A percentile compares a stretch with the other conserved stretches of the same genome.
Conservation (phyloP, 1,140 invertebrate species). For the Bombus vancouverensis region DNA sequence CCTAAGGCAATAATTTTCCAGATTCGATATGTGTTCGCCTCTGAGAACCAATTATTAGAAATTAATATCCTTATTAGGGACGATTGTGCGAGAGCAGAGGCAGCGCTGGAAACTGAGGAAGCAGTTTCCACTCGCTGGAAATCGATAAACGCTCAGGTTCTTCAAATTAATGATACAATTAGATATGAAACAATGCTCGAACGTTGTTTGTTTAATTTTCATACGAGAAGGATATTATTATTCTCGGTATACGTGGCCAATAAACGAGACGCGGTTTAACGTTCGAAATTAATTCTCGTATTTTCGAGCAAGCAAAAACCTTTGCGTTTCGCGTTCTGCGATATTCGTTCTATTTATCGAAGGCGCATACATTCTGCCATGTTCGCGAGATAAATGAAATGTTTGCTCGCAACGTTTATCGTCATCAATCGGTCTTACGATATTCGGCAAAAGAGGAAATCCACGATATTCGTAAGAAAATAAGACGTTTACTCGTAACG, state of each 20-base stretch:
- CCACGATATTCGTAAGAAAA: background rate
- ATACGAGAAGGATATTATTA: background rate
- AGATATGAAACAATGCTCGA: background rate
- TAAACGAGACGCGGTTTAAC: background rate
- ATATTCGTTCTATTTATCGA: background rate
- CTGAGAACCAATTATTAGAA: too few species aligned
- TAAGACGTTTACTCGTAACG: background rate
- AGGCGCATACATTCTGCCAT: background rate
- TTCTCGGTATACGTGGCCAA: background rate
- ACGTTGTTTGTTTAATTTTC: background rate
- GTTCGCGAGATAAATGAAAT: background rate
- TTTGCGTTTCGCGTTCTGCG: background rate
- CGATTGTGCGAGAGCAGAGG: too few species aligned
- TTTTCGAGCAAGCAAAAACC: background rate
- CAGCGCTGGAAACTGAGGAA: background rate
- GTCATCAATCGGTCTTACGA: background rate
- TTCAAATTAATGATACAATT: background rate
- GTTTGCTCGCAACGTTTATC: too few species aligned
- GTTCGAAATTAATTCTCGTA: background rate
- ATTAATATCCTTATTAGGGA: constrained; percentile 14
- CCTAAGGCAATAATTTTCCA: background rate
- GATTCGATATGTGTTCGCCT: background rate
- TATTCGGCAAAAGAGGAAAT: background rate
- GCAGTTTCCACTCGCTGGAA: background rate
- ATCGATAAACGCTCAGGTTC: background rate